Base-by-base conservation (phyloP, 2,797 vertebrate genomes). In the Gobio occitaniae region DNA sequence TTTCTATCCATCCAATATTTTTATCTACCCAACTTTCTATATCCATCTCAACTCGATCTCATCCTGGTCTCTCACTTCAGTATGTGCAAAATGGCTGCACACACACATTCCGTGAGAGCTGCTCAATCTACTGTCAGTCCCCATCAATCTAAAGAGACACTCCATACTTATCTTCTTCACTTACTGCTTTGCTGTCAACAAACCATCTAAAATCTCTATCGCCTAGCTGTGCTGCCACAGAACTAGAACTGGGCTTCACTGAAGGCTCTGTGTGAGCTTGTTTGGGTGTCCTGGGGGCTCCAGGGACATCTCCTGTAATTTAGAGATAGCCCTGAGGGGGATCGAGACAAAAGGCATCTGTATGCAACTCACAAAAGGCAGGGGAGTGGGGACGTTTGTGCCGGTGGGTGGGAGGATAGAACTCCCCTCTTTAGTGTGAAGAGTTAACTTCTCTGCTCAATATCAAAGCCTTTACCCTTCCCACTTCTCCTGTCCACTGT, bases 261-360 rank as follows among this genome's bases (percentile, higher is more conserved):
- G 61, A 81, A 72, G 66, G 36, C 52, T 85, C 41, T 29, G 74
- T 85, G 86, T 38, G 56, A 79, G 65, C 81, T 61, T 75, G 61
- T 74, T 32, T 66, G 11, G 9, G 17, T 86, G 77, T 63, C 41
- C 59, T 13, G 81, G 8, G 54, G 72, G 80, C 77, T 69, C 25
- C 59, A 82, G 78, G 80, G 78, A 78, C 1, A 69, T 86, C 86
- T 80, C 89, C 89, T 88, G 88, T 90, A 89, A 92, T 91, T 89
- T 81, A 88, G 89, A 47, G 3, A 36, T 2, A 13, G 80, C 85
- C 89, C 82, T 2, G 21, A 88, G 88, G 84, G 83, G 69, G 78
- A 69, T 74, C 1, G 78, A 86, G 89, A 91, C 87, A 88, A 88
- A 90, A 90, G 86, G 82, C 83, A 90, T 89, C 79, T 90, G 86